Conservation (phyloP, 2,888 invertebrate species). For the Timandra comae region DNA sequence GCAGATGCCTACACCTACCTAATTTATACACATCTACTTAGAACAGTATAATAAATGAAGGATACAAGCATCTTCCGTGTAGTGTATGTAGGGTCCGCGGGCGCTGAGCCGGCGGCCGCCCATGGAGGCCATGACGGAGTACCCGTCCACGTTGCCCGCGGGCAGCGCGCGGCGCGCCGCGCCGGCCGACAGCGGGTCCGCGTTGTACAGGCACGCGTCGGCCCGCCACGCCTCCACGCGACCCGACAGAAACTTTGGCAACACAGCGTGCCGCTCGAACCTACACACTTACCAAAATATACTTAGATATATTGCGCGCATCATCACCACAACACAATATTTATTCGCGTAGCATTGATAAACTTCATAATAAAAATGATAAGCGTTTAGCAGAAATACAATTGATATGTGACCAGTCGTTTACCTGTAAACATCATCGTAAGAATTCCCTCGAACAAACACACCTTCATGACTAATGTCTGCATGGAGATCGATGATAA, state of each 20-base stretch:
- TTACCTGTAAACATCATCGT: slow-evolving; percentile 92
- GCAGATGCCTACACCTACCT: no score
- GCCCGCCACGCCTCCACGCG: slow-evolving; percentile 93
- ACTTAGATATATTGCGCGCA: no score
- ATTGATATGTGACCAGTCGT: no score
- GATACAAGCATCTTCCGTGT: slow-evolving; percentile 98
- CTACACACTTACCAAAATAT: no score
- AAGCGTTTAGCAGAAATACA: no score
- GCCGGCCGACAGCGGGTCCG: slow-evolving; percentile 90
- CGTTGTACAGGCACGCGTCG: slow-evolving; percentile 93
- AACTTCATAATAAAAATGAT: no score
- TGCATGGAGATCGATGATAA: slow-evolving; percentile 96
- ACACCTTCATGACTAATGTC: slow-evolving; percentile 94
- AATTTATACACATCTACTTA: neutral
- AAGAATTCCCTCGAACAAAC: slow-evolving; percentile 96
- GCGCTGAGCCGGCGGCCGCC: slow-evolving; percentile 88
- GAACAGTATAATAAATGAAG: slow-evolving; percentile 51
- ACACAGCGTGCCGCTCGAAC: slow-evolving; percentile 95
- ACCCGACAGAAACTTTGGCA: slow-evolving; percentile 92
- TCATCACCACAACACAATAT: no score
- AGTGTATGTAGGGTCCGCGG: slow-evolving; percentile 84
- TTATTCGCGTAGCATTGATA: no score
- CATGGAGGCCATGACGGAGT: slow-evolving; percentile 93
- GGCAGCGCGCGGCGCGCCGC: slow-evolving; percentile 91
- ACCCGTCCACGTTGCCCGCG: slow-evolving; percentile 85